A percentile compares a stretch with the other conserved stretches of the same genome.
phyloP scores from a whole-genome alignment of 2,888 invertebrate species.

The Drosophila melanocephala region DNA sequence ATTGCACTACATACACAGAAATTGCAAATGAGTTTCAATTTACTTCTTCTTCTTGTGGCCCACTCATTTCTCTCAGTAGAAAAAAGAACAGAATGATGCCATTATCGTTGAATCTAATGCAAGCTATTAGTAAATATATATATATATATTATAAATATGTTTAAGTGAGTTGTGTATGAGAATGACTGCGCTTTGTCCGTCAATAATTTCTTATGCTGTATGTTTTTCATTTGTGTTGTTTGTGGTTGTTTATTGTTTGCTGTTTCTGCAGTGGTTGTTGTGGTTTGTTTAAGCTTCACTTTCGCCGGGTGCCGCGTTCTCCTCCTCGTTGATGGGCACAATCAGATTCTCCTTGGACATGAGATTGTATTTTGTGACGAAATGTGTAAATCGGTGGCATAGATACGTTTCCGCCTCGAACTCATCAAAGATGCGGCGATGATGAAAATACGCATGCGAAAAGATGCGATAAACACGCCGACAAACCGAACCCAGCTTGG shows the following conservation, averaged over 20 bases:
- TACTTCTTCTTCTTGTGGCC: neutral
- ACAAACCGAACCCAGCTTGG: constrained; percentile 99
- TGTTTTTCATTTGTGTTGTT: constrained; percentile 35
- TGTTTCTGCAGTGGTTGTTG: constrained; percentile 20
- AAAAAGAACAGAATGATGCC: constrained; percentile 34
- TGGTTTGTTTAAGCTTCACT: constrained; percentile 86
- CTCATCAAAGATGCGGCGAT: constrained; percentile 97
- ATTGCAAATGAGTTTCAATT: constrained; percentile 34
- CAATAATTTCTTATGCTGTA: constrained; percentile 55
- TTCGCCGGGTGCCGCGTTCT: constrained; percentile 86
- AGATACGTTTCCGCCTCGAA: constrained; percentile 98
- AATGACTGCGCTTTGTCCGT: constrained; percentile 51
- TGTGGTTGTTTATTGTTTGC: constrained; percentile 29
- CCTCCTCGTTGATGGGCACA: constrained; percentile 97
- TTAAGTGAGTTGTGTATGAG: constrained; percentile 56
- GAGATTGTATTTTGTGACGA: constrained; percentile 98
- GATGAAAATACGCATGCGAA: constrained; percentile 99
- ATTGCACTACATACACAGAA: constrained; percentile 60
- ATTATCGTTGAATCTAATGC: constrained; percentile 60
- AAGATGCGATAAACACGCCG: constrained; percentile 99
- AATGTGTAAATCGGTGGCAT: constrained; percentile 98
- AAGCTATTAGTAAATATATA: constrained; percentile 71
- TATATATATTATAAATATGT: constrained; percentile 64
- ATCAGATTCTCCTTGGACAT: constrained; percentile 99
- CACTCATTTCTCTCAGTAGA: neutral